Percentiles rank a stretch among this genome's conserved stretches.
These are phyloP conservation scores for Gambelia wislizenii DNA, from an alignment of 2,797 vertebrate genomes.

Conservation along the genomic window DNA sequence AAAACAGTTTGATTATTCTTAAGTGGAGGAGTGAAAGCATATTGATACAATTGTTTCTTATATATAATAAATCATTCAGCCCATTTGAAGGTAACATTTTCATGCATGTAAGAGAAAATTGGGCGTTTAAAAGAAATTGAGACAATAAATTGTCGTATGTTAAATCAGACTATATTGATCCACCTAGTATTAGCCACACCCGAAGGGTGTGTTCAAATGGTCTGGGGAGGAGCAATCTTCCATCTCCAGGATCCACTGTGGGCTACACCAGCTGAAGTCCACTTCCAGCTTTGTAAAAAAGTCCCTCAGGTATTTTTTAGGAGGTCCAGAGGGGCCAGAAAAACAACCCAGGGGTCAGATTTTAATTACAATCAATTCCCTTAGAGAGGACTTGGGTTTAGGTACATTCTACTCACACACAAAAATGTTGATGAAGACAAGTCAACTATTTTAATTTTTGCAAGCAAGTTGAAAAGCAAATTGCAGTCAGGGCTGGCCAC, in stretches of 20 bases:
- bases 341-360: neutral
- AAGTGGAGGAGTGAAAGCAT: neutral
- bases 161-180: neutral
- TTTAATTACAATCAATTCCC: neutral
- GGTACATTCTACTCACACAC: neutral
- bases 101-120: neutral
- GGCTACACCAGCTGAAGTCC: no score
- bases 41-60: neutral
- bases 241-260: no score
- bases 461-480: neutral
- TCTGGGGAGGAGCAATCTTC: no score
- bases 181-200: neutral
- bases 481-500: neutral
- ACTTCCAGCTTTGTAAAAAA: no score
- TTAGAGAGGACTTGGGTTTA: neutral
- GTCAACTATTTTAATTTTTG: neutral
- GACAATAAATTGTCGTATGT: neutral
- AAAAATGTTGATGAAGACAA: neutral
- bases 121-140: neutral
- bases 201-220: neutral
- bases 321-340: no score
- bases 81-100: neutral
- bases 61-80: neutral
- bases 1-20: conserved; percentile 5
- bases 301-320: no score